These are phyloP conservation scores for Periophthalmus modestus DNA, from an alignment of 2,113 vertebrate species.

Conservation along the genomic window DNA sequence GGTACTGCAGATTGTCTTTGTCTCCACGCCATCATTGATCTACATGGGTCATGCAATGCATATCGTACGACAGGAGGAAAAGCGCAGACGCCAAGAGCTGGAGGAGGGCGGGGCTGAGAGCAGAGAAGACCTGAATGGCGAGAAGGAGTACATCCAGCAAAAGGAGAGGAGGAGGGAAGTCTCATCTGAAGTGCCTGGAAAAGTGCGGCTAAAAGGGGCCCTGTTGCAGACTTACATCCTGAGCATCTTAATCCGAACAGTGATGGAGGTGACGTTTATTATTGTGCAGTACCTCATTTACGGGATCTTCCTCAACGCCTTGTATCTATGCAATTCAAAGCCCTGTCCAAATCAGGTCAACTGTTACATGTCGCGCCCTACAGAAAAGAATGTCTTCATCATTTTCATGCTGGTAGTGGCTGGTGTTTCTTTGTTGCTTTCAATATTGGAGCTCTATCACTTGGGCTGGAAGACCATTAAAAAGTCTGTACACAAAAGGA, in stretches of 20 bases:
- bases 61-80: conserved; percentile 87
- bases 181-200: conserved; percentile 73
- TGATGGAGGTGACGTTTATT: conserved; percentile 92
- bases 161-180: conserved; percentile 69
- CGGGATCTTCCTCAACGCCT: conserved; percentile 86
- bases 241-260: conserved; percentile 90
- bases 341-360: conserved; percentile 94
- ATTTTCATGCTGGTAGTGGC: conserved; percentile 96
- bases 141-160: conserved; percentile 75
- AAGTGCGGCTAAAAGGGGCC: conserved; percentile 82
- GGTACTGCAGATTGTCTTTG: conserved; percentile 97
- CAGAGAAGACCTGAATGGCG: conserved; percentile 48
- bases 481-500: conserved; percentile 44
- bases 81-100: conserved; percentile 74
- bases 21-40: conserved; percentile 92
- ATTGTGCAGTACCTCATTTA: conserved; percentile 93
- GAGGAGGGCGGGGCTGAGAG: conserved; percentile 38
- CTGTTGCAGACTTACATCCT: conserved; percentile 90
- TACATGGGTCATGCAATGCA: conserved; percentile 97
- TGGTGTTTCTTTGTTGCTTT: conserved; percentile 87
- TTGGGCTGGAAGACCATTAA: conserved; percentile 87
- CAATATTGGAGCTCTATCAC: conserved; percentile 89
- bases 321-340: conserved; percentile 85
- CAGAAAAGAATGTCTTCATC: conserved; percentile 97
- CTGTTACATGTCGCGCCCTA: conserved; percentile 95